These are phyloP conservation scores for Drosophila recens DNA, from an alignment of 2,888 invertebrate genomes.

Conservation along the genomic window DNA sequence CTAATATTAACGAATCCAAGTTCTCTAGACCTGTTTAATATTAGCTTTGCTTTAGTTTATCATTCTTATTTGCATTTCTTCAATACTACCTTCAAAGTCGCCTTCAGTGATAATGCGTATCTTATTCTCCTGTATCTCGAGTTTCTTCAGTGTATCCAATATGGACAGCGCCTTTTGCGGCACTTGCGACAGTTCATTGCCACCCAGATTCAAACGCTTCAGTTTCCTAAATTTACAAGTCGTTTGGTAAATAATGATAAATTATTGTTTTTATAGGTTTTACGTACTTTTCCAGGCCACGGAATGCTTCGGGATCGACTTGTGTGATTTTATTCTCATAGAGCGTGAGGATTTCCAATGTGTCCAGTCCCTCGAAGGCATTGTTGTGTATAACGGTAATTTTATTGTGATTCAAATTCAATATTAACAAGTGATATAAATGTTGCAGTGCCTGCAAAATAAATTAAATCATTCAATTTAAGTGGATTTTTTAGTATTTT, in stretches of 20 bases:
- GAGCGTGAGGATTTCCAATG: slow-evolving; percentile 93
- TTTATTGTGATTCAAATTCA: slow-evolving; percentile 95
- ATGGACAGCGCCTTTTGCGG: slow-evolving; percentile 93
- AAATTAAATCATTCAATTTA: background rate
- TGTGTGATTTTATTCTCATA: slow-evolving; percentile 94
- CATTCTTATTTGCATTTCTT: background rate
- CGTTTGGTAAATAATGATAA: background rate
- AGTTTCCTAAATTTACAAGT: slow-evolving; percentile 87
- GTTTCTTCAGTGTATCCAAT: slow-evolving; percentile 92
- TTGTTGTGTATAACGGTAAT: slow-evolving; percentile 91
- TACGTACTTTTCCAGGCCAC: slow-evolving; percentile 93
- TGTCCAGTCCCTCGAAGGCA: slow-evolving; percentile 94
- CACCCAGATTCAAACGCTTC: slow-evolving; percentile 93
- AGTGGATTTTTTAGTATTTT: background rate
- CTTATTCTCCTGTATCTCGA: slow-evolving; percentile 95
- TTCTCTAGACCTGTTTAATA: slow-evolving; percentile 89
- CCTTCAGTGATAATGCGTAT: slow-evolving; percentile 92
- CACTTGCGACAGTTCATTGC: slow-evolving; percentile 91
- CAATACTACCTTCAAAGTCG: slow-evolving; percentile 91
- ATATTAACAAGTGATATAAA: slow-evolving; percentile 92
- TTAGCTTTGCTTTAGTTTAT: background rate
- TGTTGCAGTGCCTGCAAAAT: slow-evolving; percentile 88
- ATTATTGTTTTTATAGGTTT: background rate
- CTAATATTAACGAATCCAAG: slow-evolving; percentile 93
- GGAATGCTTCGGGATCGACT: slow-evolving; percentile 93